phyloP scores from a whole-genome alignment of 2,113 vertebrate genomes.

The Mohoua ochrocephala region DNA sequence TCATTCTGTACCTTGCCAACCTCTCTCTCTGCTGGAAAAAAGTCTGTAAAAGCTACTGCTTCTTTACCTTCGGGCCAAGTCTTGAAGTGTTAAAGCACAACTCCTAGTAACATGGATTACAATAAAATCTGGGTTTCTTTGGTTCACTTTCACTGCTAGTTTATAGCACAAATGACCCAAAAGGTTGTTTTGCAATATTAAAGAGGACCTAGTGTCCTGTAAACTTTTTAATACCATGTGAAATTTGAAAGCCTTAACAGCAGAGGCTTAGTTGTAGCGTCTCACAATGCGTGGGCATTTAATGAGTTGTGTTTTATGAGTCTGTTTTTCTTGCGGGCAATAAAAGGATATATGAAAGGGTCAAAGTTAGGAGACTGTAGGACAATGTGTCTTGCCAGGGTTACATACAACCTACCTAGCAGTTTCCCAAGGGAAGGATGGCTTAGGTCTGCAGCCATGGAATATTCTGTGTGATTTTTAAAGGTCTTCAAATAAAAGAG shows the following conservation, averaged over 20 bases:
- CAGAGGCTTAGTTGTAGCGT: slow-evolving; percentile 6
- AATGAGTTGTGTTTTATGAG: slow-evolving; percentile 45
- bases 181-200: slow-evolving; percentile 47
- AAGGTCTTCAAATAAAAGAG: background rate
- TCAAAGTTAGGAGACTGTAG: background rate
- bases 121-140: slow-evolving; percentile 40
- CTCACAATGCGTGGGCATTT: slow-evolving; percentile 30
- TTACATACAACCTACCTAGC: background rate
- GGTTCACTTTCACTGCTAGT: slow-evolving; percentile 28
- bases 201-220: slow-evolving; percentile 53
- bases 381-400: background rate
- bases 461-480: slow-evolving; percentile 14
- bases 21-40: background rate
- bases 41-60: slow-evolving; percentile 30
- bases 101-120: slow-evolving; percentile 46
- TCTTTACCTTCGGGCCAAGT: slow-evolving; percentile 3
- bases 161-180: slow-evolving; percentile 29
- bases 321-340: slow-evolving; percentile 5
- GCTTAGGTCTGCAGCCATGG: background rate
- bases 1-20: background rate
- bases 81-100: slow-evolving; percentile 41
- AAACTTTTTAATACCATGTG: slow-evolving; percentile 59
- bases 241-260: slow-evolving; percentile 42
- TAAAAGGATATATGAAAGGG: slow-evolving; percentile 36
- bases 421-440: slow-evolving; percentile 45